Conservation (phyloP, 1,140 invertebrate species). For the Heterodera schachtii region DNA sequence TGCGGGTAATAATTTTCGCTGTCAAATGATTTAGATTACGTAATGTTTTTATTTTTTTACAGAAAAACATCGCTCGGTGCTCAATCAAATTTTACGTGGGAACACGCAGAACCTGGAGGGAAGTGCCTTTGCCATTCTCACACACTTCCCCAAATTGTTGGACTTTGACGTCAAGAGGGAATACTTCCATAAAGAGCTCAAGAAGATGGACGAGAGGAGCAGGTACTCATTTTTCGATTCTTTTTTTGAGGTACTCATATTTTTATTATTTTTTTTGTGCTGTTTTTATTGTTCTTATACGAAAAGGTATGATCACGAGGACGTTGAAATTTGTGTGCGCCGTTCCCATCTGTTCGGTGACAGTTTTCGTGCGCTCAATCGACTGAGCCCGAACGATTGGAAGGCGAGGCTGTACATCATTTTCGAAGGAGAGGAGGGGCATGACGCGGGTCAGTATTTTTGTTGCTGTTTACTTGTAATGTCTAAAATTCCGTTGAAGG, state of each 20-base stretch:
- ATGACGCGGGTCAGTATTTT: slow-evolving; percentile 75
- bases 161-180: slow-evolving; percentile 90
- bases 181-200: slow-evolving; percentile 75
- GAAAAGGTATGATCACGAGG: slow-evolving; percentile 72
- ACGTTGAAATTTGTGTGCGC: slow-evolving; percentile 84
- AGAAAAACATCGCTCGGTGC: slow-evolving; percentile 84
- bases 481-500: slow-evolving; percentile 68
- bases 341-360: slow-evolving; percentile 87
- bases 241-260: too few relatives aligned
- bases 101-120: slow-evolving; percentile 81
- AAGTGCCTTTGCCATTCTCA: slow-evolving; percentile 82
- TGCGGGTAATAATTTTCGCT: slow-evolving; percentile 40
- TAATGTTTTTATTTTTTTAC: slow-evolving; percentile 39
- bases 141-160: slow-evolving; percentile 83
- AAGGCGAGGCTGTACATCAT: slow-evolving; percentile 92
- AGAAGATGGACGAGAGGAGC: slow-evolving; percentile 52
- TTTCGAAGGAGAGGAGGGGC: slow-evolving; percentile 91
- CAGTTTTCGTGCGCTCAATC: slow-evolving; percentile 84
- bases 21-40: not conserved
- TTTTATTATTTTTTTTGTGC: slow-evolving; percentile 19
- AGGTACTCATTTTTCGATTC: too few relatives aligned
- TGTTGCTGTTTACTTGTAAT: not conserved
- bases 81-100: slow-evolving; percentile 88
- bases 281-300: slow-evolving; percentile 17
- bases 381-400: slow-evolving; percentile 84